Base-by-base conservation (phyloP, 2,888 invertebrate species). In the Dicycla oo region DNA sequence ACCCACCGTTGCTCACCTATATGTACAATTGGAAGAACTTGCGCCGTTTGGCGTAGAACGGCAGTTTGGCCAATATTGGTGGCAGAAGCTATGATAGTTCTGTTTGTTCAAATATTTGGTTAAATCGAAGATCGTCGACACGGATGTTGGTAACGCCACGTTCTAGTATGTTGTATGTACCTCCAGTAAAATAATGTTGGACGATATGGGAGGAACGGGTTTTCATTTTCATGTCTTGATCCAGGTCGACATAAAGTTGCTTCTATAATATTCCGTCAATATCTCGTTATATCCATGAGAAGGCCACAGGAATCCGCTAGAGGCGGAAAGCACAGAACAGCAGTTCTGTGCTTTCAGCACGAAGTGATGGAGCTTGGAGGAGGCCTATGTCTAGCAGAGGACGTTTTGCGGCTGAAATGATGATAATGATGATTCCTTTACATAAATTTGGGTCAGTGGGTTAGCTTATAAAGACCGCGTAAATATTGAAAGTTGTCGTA, bases 1-100 rank as follows among this genome's bases (percentile, higher is more conserved):
- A 86, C 79, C 77, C 74, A 57, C 66, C 78, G 68, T 80, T 75
- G 75, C 75, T 72, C 81, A 73, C 82, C 69, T 62, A 62, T 75
- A 67, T 53, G 63, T 75, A 64, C 68, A 73, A 80, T 81, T 78
- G 74, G 69, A 70, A 69, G 63, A 73, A 77, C 73, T 78, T 69
- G 56, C 45, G 67, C 54, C 53, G 65, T 68, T 68, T 69, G 68
- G 58, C 47, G 47, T 61, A 45, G 26, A 45, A 45, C 20, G 38
- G 26, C 30, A 62, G 58, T 70, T 65, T 49, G 70, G 26, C 60
- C 64, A 78, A 81, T 47, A 64, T 81, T 77, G 60, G 63, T 34
- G 40, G 10, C 7, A 63, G 51, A 38, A 40, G 3, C 54, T 53
- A 53, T 57, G 40, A 49, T 38, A 66, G 23, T 56, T 49, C 51